Percentiles rank a stretch among this genome's conserved stretches.
Evolutionary conservation across 2,888 invertebrate genomes (phyloP).

Genomic region (Nycteola revayana): DNA sequence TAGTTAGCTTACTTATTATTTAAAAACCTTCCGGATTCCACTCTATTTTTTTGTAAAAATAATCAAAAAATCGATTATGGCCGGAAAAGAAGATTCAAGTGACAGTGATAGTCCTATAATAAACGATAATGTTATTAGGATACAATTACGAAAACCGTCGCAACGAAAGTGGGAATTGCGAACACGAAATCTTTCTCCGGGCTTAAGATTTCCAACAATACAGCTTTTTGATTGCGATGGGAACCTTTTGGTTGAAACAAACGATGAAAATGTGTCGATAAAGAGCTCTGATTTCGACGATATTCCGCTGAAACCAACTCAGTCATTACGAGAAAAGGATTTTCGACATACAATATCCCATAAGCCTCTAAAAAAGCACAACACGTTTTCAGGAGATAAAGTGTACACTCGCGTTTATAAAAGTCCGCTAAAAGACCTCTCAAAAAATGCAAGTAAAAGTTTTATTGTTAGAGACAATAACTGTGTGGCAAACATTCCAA

Average conservation of each 20-base stretch:
- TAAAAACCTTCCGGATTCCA: slow-evolving; percentile 29
- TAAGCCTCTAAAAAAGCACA: slow-evolving; percentile 61
- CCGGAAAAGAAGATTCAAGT: slow-evolving; percentile 55
- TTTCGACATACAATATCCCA: slow-evolving; percentile 61
- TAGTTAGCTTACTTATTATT: slow-evolving; percentile 36
- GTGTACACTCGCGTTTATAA: slow-evolving; percentile 69
- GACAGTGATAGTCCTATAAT: slow-evolving; percentile 73
- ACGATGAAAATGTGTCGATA: slow-evolving; percentile 78
- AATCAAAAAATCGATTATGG: slow-evolving; percentile 48
- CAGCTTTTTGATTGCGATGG: slow-evolving; percentile 85
- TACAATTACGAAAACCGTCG: slow-evolving; percentile 83
- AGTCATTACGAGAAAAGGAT: slow-evolving; percentile 66
- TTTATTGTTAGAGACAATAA: slow-evolving; percentile 51
- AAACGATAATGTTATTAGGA: slow-evolving; percentile 81
- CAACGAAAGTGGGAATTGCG: slow-evolving; percentile 85
- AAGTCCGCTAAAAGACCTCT: slow-evolving; percentile 35
- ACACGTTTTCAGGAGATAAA: slow-evolving; percentile 69
- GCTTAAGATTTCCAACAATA: slow-evolving; percentile 82
- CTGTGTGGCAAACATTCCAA: slow-evolving; percentile 71
- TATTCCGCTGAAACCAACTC: slow-evolving; percentile 47
- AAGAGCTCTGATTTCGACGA: slow-evolving; percentile 67
- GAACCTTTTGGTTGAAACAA: slow-evolving; percentile 82
- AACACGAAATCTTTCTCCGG: slow-evolving; percentile 83
- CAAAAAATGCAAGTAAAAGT: slow-evolving; percentile 38
- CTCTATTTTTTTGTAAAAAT: slow-evolving; percentile 35